A percentile compares a stretch with the other conserved stretches of the same genome.
Conservation (phyloP, 2,888 invertebrate genomes). For the Gari tellinella region DNA sequence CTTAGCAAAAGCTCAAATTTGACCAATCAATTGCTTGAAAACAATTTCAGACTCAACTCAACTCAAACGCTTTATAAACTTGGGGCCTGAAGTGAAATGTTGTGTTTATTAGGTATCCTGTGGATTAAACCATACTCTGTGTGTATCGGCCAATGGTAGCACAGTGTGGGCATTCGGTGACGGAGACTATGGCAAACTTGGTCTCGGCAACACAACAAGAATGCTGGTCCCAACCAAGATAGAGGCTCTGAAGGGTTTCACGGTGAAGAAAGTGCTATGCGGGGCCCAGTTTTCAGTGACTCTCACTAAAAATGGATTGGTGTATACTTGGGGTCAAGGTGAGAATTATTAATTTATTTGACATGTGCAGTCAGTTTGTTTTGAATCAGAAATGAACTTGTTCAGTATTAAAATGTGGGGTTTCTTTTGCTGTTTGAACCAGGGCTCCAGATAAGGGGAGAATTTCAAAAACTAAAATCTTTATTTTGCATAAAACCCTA, state of each 20-base stretch:
- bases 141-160: slow-evolving; percentile 87
- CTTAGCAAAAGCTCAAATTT: no score
- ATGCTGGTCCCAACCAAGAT: slow-evolving; percentile 85
- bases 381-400: no score
- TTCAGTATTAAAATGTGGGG: no score
- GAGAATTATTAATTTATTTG: not conserved
- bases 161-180: slow-evolving; percentile 89
- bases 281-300: slow-evolving; percentile 89
- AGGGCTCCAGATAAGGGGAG: no score
- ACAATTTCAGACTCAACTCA: no score
- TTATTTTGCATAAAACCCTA: no score
- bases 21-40: no score
- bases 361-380: no score
- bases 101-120: slow-evolving; percentile 86
- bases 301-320: slow-evolving; percentile 87
- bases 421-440: no score
- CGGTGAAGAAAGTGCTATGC: slow-evolving; percentile 87
- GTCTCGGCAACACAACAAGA: slow-evolving; percentile 82
- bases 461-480: no score
- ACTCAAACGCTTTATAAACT: no score
- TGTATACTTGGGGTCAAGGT: slow-evolving; percentile 87
- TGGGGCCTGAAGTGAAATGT: no score
- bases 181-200: slow-evolving; percentile 88
- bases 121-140: slow-evolving; percentile 88
- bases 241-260: slow-evolving; percentile 86